Evolutionary conservation across 92 coral and sea anemone species (phyloP).

Genomic region (Phenganax subtilis): DNA sequence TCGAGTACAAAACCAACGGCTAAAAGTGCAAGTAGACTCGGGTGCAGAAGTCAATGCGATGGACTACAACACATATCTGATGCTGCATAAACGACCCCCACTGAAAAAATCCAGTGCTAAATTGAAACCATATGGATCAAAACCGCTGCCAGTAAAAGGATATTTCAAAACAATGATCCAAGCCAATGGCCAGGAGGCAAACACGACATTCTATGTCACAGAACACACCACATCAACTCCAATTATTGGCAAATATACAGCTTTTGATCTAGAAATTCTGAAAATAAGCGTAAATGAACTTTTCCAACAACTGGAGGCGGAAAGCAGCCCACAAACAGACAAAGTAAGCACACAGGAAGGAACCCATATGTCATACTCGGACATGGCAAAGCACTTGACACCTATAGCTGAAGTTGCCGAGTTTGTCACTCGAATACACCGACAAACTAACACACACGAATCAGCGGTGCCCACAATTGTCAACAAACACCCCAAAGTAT

Average conservation of each 20-base stretch:
- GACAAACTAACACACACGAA: not conserved
- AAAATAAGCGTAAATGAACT: slow-evolving; percentile 7
- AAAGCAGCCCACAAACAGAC: not conserved
- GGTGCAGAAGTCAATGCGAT: slow-evolving; percentile 1
- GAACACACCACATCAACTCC: not conserved
- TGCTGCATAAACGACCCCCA: not conserved
- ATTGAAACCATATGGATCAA: slow-evolving; percentile 20
- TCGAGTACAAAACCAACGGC: not conserved
- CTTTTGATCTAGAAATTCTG: slow-evolving; percentile 13
- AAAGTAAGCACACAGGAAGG: not conserved
- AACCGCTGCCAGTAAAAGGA: slow-evolving; percentile 6
- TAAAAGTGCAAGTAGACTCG: slow-evolving; percentile 16
- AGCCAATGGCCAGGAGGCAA: not conserved
- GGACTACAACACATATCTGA: not conserved
- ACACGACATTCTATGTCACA: slow-evolving; percentile 18
- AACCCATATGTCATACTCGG: not conserved
- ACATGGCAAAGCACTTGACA: not conserved
- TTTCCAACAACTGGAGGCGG: slow-evolving; percentile 1
- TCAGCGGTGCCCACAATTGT: not conserved
- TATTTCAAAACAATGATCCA: not conserved
- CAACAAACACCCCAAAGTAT: slow-evolving; percentile 10
- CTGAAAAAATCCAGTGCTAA: not conserved
- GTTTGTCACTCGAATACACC: not conserved
- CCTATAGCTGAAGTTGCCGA: not conserved
- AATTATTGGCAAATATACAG: not conserved